These are phyloP conservation scores for Microcebus griseorufus DNA, from an alignment of 2,113 vertebrate species.

Conservation along the genomic window DNA sequence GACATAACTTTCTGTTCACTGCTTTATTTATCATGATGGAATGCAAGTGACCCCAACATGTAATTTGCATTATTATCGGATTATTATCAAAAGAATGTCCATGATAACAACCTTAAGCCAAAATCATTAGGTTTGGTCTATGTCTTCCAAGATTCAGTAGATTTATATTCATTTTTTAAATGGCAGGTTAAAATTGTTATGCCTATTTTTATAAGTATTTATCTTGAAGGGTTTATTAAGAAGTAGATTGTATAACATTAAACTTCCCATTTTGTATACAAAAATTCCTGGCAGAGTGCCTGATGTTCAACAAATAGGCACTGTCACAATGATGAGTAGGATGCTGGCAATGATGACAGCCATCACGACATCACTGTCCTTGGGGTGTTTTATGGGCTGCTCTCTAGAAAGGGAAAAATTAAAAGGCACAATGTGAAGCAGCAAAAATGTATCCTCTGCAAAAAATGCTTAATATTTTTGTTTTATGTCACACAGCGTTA, in stretches of 20 bases:
- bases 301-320: not conserved
- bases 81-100: not conserved
- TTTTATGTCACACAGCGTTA: not conserved
- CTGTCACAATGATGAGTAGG: not conserved
- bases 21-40: not conserved
- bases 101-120: not conserved
- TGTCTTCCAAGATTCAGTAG: not conserved
- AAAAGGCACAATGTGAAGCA: not conserved
- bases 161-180: conserved; percentile 5
- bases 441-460: not conserved
- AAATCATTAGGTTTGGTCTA: not conserved
- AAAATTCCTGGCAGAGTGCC: not conserved
- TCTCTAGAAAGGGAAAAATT: not conserved
- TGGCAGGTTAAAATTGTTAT: not conserved
- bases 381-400: not conserved
- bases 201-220: not conserved
- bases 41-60: not conserved
- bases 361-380: too few relatives aligned
- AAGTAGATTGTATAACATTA: not conserved
- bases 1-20: not conserved
- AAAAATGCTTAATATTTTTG: not conserved
- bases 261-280: not conserved
- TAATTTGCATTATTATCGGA: not conserved
- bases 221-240: not conserved
- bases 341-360: not conserved